Evolutionary conservation across 2,797 vertebrate species (phyloP), one percentile per base, ranked within the genome.

Genomic region (Telmatherina bonti): DNA sequence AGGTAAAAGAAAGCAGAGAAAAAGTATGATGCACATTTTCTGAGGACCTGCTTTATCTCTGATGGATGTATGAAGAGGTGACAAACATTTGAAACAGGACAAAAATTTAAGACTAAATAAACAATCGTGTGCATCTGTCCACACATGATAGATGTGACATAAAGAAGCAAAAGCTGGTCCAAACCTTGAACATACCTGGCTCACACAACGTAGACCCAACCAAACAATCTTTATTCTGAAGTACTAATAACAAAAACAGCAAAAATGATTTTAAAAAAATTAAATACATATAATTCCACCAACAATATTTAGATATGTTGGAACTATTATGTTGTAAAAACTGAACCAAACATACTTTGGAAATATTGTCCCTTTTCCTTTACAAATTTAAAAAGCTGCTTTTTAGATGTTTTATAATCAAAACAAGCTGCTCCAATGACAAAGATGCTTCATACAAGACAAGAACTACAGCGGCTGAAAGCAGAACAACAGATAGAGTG

Each of bases 11-110:
- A 27, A 9, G 7, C 2, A 26, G 10, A 66, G 52, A 26, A 30
- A 54, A 67, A 72, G 51, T 69, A 86, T 18, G 45, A 4, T 13
- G 12, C 12, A 52, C 24, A 27, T 52, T 52, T 52, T 5, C 13
- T 20, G 41, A 43, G 41, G 16, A 43, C 41, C 15, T 20, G 41
- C 41, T 43, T 16, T 43, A 5, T 52, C 22, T 51, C 8, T 49
- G 49, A 52, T 26, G 13, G 24, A 52, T 6, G 13, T 11, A 52
- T 27, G 15, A 22, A 27, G 49, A 51, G 38, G 38, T 41, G 15
- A 51, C n/a, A 51, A 45, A 26, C 22, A 4, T 24, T 5, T n/a
- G 22, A 22, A 52, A 43, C 41, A 18, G n/a, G n/a, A n/a, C n/a
- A n/a, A n/a, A n/a, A n/a, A n/a, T n/a, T n/a, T n/a, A n/a, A n/a